Conservation (phyloP, 2,888 invertebrate genomes). For the Mesochorus sp. region DNA sequence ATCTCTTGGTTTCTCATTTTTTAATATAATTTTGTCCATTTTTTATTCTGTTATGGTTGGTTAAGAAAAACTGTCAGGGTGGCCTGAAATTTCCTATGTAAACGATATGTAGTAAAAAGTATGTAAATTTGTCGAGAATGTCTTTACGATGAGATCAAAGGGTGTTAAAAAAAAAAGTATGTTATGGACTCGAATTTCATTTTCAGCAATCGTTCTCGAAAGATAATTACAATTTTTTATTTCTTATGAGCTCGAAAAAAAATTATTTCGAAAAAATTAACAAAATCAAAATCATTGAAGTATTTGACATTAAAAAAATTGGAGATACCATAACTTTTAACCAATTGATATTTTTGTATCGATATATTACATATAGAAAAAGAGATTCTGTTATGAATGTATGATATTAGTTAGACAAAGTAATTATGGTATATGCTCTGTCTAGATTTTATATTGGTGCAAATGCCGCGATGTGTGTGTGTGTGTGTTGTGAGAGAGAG, state of each 20-base stretch:
- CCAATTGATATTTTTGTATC: slow-evolving; percentile 59
- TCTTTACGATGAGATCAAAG: too few species aligned
- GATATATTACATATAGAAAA: slow-evolving; percentile 27
- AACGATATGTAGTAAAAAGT: too few species aligned
- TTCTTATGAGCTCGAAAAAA: slow-evolving; percentile 1
- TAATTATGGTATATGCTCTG: slow-evolving; percentile 43
- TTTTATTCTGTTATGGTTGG: too few species aligned
- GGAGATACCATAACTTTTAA: slow-evolving; percentile 47
- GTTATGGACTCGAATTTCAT: background rate
- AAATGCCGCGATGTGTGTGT: background rate
- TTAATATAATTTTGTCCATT: too few species aligned
- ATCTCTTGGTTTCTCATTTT: too few species aligned
- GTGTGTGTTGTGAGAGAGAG: too few species aligned
- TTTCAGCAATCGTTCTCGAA: background rate
- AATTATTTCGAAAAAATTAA: slow-evolving; percentile 12
- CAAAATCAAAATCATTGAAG: background rate
- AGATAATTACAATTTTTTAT: background rate
- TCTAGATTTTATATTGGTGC: slow-evolving; percentile 57
- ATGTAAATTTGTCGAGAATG: too few species aligned
- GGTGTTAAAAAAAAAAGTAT: too few species aligned
- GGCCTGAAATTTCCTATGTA: too few species aligned
- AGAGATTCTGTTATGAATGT: slow-evolving; percentile 17
- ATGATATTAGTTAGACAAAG: slow-evolving; percentile 15
- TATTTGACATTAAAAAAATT: slow-evolving; percentile 10
- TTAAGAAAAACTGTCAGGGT: too few species aligned